A percentile compares a stretch with the other conserved stretches of the same genome.
These are phyloP conservation scores for Sitobion miscanthi DNA, from an alignment of 1,140 invertebrate species.

Conservation along the genomic window DNA sequence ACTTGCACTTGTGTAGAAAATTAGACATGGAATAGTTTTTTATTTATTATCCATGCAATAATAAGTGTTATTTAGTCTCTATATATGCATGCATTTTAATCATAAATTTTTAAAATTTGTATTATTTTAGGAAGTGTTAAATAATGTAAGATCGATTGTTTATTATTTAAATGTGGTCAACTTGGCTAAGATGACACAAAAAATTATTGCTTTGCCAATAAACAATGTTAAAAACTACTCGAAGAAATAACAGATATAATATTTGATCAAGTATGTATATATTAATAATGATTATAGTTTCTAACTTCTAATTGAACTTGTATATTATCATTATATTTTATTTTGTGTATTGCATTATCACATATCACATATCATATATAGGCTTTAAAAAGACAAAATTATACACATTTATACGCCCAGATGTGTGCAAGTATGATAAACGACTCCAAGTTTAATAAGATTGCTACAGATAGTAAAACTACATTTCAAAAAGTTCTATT, in stretches of 20 bases:
- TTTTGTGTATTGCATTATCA: too few species aligned
- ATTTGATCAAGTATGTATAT: background rate
- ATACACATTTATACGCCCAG: background rate
- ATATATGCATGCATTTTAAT: background rate
- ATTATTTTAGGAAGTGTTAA: background rate
- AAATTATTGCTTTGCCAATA: background rate
- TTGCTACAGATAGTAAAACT: background rate
- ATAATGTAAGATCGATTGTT: background rate
- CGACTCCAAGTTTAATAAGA: background rate
- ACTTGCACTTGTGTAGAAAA: background rate
- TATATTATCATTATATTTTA: background rate
- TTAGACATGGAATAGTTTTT: background rate
- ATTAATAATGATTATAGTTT: background rate
- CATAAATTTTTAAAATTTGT: background rate
- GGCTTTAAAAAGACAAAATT: background rate
- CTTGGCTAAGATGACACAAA: background rate
- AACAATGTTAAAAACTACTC: background rate
- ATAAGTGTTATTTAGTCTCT: background rate
- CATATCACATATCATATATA: too few species aligned
- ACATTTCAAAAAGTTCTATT: conserved; percentile 8
- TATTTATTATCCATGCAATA: background rate
- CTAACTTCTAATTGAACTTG: background rate
- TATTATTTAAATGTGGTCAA: background rate
- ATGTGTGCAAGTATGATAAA: background rate
- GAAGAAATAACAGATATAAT: background rate